Evolutionary conservation across 2,797 vertebrate genomes (phyloP), one percentile per base, ranked within the genome.

Genomic region (Hypotaenidia okinawae): DNA sequence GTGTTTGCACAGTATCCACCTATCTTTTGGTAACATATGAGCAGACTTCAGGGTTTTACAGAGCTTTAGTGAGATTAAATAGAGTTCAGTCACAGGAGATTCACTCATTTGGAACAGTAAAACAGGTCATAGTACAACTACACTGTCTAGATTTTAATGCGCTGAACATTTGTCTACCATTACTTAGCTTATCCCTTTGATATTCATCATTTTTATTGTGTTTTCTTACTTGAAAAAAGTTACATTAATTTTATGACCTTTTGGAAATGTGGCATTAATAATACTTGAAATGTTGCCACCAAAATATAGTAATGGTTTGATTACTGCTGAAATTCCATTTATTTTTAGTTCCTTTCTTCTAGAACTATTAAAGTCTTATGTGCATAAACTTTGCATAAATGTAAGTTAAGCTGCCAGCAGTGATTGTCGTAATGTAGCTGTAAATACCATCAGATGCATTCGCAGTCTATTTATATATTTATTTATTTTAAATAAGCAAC

Each of bases 261-360:
- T 69, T 58, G 8, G 37, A 91, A 76, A 96, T 64, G 6, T 78
- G 51, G 9, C 43, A 84, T 74, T 74, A 93, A 75, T 93, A 93
- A 62, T 23, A 90, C 25, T 22, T 88, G 76, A 88, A 94, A 89
- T 39, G 9, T 28, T 89, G 24, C 45, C 66, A 79, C 33, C 43
- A 81, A 87, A 82, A 93, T 74, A n/a, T 9, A 63, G 23, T 55
- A 90, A 70, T 78, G n/a, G 10, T 74, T 84, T 80, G 33, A 82
- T 88, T 89, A 61, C 16, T 90, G 27, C 25, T 87, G 75, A 89
- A 94, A 88, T 95, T 77, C 23, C 45, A 55, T 89, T 92, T 96
- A 89, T 82, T 95, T 91, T 93, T 85, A 62, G 52, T 55, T 90
- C 43, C n/a, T 93, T 92, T 91, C 55, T 93, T 94, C 66, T 64